Conservation (phyloP, 2,113 vertebrate genomes). For the Hippopotamus amphibius region DNA sequence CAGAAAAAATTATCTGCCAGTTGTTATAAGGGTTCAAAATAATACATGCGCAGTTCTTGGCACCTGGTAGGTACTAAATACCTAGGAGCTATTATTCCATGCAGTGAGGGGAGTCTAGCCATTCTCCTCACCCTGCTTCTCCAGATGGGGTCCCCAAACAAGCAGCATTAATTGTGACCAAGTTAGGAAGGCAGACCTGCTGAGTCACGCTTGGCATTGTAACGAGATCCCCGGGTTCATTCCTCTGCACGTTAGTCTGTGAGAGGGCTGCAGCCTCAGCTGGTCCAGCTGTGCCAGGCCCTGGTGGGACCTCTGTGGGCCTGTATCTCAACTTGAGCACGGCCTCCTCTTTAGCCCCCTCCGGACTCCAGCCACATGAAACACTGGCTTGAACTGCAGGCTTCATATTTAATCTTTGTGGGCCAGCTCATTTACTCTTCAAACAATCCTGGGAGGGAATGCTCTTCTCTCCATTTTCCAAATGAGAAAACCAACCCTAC, state of each 20-base stretch:
- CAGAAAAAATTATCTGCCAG: background rate
- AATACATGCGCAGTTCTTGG: background rate
- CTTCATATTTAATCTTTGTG: background rate
- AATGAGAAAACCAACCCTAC: background rate
- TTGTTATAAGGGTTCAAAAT: background rate
- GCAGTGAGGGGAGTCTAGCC: background rate
- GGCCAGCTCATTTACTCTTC: background rate
- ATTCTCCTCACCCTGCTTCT: background rate
- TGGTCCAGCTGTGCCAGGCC: background rate
- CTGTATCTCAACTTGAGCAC: background rate
- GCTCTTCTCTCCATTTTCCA: background rate
- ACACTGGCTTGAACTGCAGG: accelerated
- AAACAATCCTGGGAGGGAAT: background rate
- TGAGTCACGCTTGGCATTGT: no score
- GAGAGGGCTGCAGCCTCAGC: background rate
- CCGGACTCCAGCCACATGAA: background rate
- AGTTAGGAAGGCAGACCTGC: background rate
- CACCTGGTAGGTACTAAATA: background rate
- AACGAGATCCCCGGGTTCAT: background rate
- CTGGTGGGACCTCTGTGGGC: background rate
- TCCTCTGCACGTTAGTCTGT: background rate
- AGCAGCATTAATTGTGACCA: background rate
- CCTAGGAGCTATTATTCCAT: background rate
- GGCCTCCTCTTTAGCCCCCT: background rate
- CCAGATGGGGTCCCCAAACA: background rate